phyloP scores from a whole-genome alignment of 2,888 invertebrate species.

The Heteromyza rotundicornis region DNA sequence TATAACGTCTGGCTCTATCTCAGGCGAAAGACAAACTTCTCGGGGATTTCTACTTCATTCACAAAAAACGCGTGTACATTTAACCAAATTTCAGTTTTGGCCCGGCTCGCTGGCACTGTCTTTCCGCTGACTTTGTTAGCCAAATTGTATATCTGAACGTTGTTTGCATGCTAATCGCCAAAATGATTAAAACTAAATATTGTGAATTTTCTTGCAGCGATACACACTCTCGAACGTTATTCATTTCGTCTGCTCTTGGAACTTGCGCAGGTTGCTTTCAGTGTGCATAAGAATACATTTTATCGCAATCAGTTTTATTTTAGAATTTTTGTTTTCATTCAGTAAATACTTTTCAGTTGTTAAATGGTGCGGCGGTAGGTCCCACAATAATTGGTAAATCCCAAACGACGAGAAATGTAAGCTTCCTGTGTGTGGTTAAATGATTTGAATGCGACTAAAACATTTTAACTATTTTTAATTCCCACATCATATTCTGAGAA shows the following conservation, averaged over 20 bases:
- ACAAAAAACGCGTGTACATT: background rate
- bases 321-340: too few species aligned
- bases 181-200: background rate
- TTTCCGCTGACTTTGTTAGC: background rate
- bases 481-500: too few species aligned
- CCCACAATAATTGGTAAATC: background rate
- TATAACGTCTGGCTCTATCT: too few species aligned
- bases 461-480: too few species aligned
- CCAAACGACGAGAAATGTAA: too few species aligned
- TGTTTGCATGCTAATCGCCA: background rate
- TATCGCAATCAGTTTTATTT: too few species aligned
- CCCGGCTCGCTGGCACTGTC: background rate
- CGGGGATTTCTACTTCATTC: background rate
- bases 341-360: too few species aligned
- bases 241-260: background rate
- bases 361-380: background rate
- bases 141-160: background rate
- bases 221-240: too few species aligned
- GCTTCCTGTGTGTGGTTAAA: too few species aligned
- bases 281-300: background rate
- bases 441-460: too few species aligned
- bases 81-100: background rate
- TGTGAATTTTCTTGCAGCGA: background rate
- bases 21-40: too few species aligned
- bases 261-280: background rate